Base-by-base conservation (phyloP, 2,888 invertebrate species). In the Liopterus haemorrhoidalis region DNA sequence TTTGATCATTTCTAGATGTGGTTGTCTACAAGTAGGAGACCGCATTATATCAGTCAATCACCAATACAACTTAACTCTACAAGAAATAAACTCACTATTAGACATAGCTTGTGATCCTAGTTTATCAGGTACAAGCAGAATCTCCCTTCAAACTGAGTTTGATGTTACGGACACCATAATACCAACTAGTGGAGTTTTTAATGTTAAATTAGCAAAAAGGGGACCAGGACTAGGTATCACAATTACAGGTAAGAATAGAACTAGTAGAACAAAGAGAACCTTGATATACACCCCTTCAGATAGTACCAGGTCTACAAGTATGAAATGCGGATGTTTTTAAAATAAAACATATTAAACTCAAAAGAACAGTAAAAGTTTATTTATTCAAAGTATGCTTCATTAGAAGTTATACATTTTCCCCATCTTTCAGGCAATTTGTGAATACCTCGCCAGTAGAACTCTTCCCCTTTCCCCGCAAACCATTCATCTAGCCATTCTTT, bases 121-220 rank as follows among this genome's bases (percentile, higher is more conserved):
- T 42, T 74, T 70, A 9, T 72, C 70, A 5, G 75, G 76, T 55
- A 71, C 70, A 42, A 73, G 69, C 8, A 81, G 85, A 70, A 74
- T 92, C 27, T 82, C 82, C 31, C 64, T 94, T 28, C 84, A 86
- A 56, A 78, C 88, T 1, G 92, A 93, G 63, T 93, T 93, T 66
- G 90, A 88, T 68, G 89, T 93, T 65, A 86, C 90, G 6, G 92
- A 93, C 54, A 81, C 90, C 0, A 90, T 93, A 31, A 87, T 92
- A 51, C 91, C 93, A 2, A 84, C 88, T 4, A 87, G 88, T 56
- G 93, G 93, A 0, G 83, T 91, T 0, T 94, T 93, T 62, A 87
- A 85, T 51, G 92, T 96, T 0, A 88, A 91, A 65, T 72, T 95
- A 38, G 84, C 89, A 3, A 82, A 83, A 55, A 81, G 79, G 19